Conservation (phyloP, 2,113 vertebrate genomes). For the Cephalopholis sonnerati region DNA sequence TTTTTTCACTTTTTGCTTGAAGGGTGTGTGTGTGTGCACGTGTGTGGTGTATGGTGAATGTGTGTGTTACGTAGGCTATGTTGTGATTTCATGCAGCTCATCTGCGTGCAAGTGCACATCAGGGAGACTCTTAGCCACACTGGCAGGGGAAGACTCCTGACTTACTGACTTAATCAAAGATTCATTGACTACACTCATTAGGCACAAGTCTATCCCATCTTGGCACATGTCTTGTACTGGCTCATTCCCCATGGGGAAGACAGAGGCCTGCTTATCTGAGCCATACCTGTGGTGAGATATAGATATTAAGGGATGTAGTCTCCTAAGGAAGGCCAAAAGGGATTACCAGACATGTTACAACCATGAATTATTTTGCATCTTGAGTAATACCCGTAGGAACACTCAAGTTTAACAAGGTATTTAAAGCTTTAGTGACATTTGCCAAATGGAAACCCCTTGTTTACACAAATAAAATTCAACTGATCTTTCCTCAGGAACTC, state of each 20-base stretch:
- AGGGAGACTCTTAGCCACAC: slow-evolving; percentile 17
- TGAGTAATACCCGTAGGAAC: not conserved
- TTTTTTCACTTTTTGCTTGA: slow-evolving; percentile 11
- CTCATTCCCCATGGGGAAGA: not conserved
- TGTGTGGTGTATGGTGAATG: not conserved
- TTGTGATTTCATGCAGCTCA: slow-evolving; percentile 29
- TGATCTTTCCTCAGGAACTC: not conserved
- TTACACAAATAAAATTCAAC: too few relatives aligned
- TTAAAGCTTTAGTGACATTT: too few relatives aligned
- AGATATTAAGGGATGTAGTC: not conserved
- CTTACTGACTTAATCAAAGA: slow-evolving; percentile 53
- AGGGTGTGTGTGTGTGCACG: slow-evolving; percentile 17
- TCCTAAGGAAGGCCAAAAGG: not conserved
- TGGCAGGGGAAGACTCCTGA: not conserved
- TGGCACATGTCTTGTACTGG: slow-evolving; percentile 6
- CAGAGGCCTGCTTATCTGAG: not conserved
- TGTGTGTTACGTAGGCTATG: slow-evolving; percentile 21
- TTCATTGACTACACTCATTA: slow-evolving; percentile 51
- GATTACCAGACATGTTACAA: not conserved
- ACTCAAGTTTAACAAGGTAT: not conserved
- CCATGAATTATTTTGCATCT: not conserved
- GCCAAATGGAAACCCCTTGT: too few relatives aligned
- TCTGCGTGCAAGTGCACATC: slow-evolving; percentile 40
- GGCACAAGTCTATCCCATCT: slow-evolving; percentile 15
- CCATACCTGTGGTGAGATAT: not conserved